Evolutionary conservation across 2,888 invertebrate species (phyloP), one percentile per base, ranked within the genome.

Genomic region (Iphiclides podalirius): DNA sequence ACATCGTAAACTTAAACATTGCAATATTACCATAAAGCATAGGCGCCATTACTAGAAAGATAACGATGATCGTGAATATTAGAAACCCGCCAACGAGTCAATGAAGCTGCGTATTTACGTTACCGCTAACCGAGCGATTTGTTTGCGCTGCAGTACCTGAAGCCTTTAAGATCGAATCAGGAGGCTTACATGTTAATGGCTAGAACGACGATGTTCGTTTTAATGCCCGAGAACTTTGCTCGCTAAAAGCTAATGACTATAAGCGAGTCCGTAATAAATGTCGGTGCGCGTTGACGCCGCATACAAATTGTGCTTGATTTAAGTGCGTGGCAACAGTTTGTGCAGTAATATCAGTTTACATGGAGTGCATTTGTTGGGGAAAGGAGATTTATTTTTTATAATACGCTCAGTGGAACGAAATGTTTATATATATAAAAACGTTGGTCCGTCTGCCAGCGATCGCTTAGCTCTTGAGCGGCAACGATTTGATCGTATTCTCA

Each of bases 251-350:
- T 72, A 70, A 75, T 75, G 66, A 72, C 62, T 64, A 60, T 57
- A 58, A 64, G 58, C 52, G 49, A 53, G 67, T 65, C 65, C 59
- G 69, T 70, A 73, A 73, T 81, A 73, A 76, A 77, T 63, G 72
- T 75, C 68, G 57, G 50, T 54, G 63, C 54, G 66, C 69, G 72
- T 75, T 70, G 63, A 68, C 67, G 65, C 59, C 55, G 80, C 75
- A 79, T 81, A 80, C 79, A 77, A 83, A 80, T 82, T 70, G 72
- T 53, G 54, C 58, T 61, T 70, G 65, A 64, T 66, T 61, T 66
- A 65, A 69, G 57, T 60, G 59, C 28, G 14, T 11, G 16, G 6
- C 12, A 33, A 16, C 59, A 58, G 58, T 60, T 58, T 62, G 61
- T 55, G 50, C 63, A 61, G 64, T 56, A 47, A 59, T 52, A 58